Evolutionary conservation across 2,113 vertebrate species (phyloP), one percentile per base, ranked within the genome.

Genomic region (Anoura caudifer): DNA sequence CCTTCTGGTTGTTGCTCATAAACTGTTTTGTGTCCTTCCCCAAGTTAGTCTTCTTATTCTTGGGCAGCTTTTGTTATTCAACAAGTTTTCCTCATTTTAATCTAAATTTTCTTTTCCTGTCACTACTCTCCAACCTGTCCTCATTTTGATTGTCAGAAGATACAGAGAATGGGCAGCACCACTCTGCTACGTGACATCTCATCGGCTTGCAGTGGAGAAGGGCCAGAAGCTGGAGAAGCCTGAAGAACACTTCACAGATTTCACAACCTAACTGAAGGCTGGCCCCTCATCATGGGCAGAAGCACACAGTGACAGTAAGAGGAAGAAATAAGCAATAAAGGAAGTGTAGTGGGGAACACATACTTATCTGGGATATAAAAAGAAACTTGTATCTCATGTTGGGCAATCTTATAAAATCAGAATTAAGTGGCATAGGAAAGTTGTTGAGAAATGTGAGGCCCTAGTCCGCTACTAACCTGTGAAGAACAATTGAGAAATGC

Each of bases 401-500:
- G 91, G 43, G 83, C 59, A 96, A 95, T 81, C 17, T 38, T 65
- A 4, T 69, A 82, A 70, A 52, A 69, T 82, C 22, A 0, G 4
- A 85, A 75, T 33, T 86, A 38, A 94, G 72, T 10, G 52, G 61
- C 14, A n/a, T 9, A 13, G 26, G 47, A 80, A 65, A 77, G 38
- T 61, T 0, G 13, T 87, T 91, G 87, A 82, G 95, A 94, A 96
- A 95, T 33, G 4, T 4, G 38, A 61, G 81, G 79, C 31, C 41
- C 80, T 20, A 0, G 3, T 45, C 2, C 2, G 65, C 59, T 45
- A 1, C n/a, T 7, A 38, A 38, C 0, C 45, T 0, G 8, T 28
- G 52, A 75, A 80, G 73, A 73, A 76, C 3, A 19, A 79, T 95
- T 81, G 79, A 95, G 96, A 95, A 98, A 97, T 16, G 20, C 24